A percentile compares a stretch with the other conserved stretches of the same genome.
These are phyloP conservation scores for Plecotus auritus DNA, from an alignment of 2,113 vertebrate genomes.

Conservation along the genomic window DNA sequence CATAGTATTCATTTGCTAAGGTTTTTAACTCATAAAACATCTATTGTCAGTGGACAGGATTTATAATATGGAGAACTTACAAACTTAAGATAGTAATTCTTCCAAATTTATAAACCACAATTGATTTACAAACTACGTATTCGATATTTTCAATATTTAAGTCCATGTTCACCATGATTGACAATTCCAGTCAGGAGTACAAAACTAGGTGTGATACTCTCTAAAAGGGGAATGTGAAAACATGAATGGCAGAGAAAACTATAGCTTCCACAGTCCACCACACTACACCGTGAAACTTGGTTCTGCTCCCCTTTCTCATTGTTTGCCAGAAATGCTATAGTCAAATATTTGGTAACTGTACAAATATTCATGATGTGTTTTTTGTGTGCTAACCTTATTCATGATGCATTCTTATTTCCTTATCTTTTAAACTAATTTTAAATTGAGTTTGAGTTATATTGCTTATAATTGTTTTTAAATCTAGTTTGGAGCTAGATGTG, in stretches of 20 bases:
- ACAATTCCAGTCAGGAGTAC: not conserved
- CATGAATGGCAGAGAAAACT: not conserved
- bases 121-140: not conserved
- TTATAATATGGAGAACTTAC: not conserved
- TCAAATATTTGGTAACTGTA: not conserved
- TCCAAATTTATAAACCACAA: not conserved
- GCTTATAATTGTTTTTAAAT: not conserved
- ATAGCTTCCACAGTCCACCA: not conserved
- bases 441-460: not conserved
- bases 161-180: not conserved
- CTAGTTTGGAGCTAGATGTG: not conserved
- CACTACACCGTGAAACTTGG: not conserved
- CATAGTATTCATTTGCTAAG: not conserved
- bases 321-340: not conserved
- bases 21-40: not conserved
- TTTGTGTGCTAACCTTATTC: not conserved
- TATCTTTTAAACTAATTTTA: not conserved
- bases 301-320: not conserved
- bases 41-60: not conserved
- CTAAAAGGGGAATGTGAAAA: not conserved
- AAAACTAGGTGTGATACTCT: not conserved
- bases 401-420: not conserved
- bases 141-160: not conserved
- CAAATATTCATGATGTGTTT: not conserved
- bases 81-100: not conserved